Evolutionary conservation across 2,888 invertebrate genomes (phyloP), one percentile per base, ranked within the genome.

Genomic region (Drosophila subsilvestris): DNA sequence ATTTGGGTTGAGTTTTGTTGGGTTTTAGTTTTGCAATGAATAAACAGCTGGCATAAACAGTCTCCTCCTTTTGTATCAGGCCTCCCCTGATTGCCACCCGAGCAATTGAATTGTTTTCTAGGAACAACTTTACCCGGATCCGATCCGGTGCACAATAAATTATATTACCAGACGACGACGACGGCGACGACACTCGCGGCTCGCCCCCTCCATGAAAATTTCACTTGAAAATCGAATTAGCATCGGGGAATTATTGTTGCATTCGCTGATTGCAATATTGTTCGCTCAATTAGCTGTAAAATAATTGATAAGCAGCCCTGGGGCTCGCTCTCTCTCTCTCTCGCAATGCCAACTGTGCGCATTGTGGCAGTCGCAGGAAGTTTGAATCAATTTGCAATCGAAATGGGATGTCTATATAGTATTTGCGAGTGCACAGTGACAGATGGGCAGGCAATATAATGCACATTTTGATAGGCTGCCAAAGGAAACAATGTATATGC

Each of bases 211-310:
- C 42, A 65, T 66, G 57, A 22, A 49, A 53, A 54, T 67, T 67
- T 67, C 61, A 47, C 50, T 62, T 53, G 58, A 62, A 65, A 68
- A 62, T 71, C 44, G 49, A 58, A 71, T 67, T 71, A 62, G 57
- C 57, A 62, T 67, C 54, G 29, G 66, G 65, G 43, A 55, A 55
- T 47, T 55, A 58, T 49, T 20, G 32, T 10, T 18, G 20, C 44
- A 20, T 20, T 44, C n/a, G 71, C 62, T 62, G 63, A 70, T 70
- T 71, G 54, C 43, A 43, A 50, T 63, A 44, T 54, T 75, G 57
- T 78, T 78, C 59, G 32, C 59, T 78, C 70, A 75, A 77, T 78
- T 78, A 67, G 66, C 79, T 67, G 60, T 56, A 57, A 75, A 67
- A 75, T 75, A 65, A 58, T 55, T 65, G 66, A 73, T 69, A 69